Conservation (phyloP, 2,888 invertebrate genomes). For the Heteromyza rotundicornis region DNA sequence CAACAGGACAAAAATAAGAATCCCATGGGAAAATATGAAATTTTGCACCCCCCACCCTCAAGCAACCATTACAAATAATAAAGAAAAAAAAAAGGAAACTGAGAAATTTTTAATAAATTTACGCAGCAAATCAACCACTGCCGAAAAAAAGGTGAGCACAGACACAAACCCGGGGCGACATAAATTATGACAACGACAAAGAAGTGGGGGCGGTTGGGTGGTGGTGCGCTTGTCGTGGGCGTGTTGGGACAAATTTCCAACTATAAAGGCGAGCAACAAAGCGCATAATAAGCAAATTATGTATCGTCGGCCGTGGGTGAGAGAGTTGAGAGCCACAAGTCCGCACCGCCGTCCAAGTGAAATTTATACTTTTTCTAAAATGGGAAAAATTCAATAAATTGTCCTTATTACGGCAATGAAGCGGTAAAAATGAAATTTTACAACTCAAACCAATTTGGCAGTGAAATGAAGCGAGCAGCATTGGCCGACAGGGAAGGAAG, state of each 20-base stretch:
- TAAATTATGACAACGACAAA: conserved; percentile 51
- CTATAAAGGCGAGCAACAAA: conserved; percentile 51
- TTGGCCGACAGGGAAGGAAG: not conserved
- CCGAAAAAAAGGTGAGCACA: conserved; percentile 24
- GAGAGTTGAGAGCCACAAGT: not conserved
- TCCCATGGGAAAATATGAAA: conserved; percentile 16
- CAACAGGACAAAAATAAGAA: conserved; percentile 6
- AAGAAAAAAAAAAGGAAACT: conserved; percentile 41
- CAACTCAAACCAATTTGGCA: conserved; percentile 51
- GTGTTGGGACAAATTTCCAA: conserved; percentile 50
- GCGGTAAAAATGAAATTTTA: conserved; percentile 57
- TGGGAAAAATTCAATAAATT: conserved; percentile 55
- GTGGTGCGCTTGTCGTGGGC: conserved; percentile 11
- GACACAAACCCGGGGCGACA: conserved; percentile 48
- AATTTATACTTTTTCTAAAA: not conserved
- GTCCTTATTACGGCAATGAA: conserved; percentile 59
- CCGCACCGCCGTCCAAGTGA: no score
- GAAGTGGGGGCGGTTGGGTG: not conserved
- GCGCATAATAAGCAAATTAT: conserved; percentile 60
- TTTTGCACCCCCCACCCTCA: not conserved
- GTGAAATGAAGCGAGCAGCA: conserved; percentile 31
- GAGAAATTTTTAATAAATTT: conserved; percentile 57
- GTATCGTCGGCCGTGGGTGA: conserved; percentile 35
- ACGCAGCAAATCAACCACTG: conserved; percentile 52
- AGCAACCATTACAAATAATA: conserved; percentile 38